These are phyloP conservation scores for Amiota mariae DNA, from an alignment of 2,888 invertebrate species.

Conservation along the genomic window DNA sequence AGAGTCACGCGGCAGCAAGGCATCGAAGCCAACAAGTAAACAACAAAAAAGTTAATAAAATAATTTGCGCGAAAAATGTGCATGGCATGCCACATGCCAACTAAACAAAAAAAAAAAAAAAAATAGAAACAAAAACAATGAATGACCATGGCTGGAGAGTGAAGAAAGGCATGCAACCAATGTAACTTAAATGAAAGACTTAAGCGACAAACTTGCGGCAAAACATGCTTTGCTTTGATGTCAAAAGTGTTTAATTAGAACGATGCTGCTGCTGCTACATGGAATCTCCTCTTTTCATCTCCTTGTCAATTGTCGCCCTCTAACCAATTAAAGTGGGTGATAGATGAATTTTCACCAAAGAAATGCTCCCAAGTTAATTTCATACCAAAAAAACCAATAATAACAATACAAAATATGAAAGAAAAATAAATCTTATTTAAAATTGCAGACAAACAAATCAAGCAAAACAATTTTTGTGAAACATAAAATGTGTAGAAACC, in stretches of 20 bases:
- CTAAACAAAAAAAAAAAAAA: too few species aligned
- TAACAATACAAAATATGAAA: too few species aligned
- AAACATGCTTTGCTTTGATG: slow-evolving; percentile 17
- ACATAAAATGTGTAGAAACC: slow-evolving; percentile 43
- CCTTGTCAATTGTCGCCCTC: too few species aligned
- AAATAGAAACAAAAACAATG: not conserved
- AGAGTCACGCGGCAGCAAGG: too few species aligned
- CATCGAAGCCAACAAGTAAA: not conserved
- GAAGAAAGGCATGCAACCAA: not conserved
- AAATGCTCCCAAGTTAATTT: too few species aligned
- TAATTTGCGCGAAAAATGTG: slow-evolving; percentile 15
- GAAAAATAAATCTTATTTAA: too few species aligned
- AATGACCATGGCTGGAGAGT: not conserved
- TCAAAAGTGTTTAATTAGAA: slow-evolving; percentile 5
- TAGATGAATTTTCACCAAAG: too few species aligned
- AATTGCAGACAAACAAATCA: slow-evolving; percentile 3
- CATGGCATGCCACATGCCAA: not conserved
- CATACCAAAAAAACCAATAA: too few species aligned
- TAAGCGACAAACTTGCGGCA: slow-evolving; percentile 23
- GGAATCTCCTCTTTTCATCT: slow-evolving; percentile 39
- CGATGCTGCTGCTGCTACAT: slow-evolving; percentile 25
- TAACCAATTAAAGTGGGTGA: too few species aligned
- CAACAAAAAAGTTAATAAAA: slow-evolving; percentile 11
- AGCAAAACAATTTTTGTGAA: slow-evolving; percentile 36
- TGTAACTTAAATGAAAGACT: slow-evolving; percentile 12